A percentile compares a stretch with the other conserved stretches of the same genome.
These are phyloP conservation scores for Condylostylus longicornis DNA, from an alignment of 1,140 invertebrate species.

Conservation along the genomic window DNA sequence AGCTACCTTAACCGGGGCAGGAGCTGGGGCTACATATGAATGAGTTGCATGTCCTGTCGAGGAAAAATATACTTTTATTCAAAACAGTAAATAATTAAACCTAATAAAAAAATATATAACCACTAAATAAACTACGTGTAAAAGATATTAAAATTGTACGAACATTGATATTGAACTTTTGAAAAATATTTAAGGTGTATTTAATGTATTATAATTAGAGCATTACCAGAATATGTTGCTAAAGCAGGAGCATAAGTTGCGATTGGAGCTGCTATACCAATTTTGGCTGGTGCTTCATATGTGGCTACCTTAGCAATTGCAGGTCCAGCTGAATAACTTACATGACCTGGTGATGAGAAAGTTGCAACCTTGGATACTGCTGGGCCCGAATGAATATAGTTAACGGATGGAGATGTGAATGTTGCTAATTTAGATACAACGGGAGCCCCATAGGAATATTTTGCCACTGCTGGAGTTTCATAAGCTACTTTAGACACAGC, in stretches of 20 bases:
- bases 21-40: no score
- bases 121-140: no score
- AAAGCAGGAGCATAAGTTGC: no score
- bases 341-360: not conserved
- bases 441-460: slow-evolving; percentile 11
- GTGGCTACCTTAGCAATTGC: not conserved
- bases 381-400: slow-evolving; percentile 14
- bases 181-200: no score
- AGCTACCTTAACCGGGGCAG: not conserved
- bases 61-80: no score
- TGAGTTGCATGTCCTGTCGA: not conserved
- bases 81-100: no score
- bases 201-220: no score
- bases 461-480: slow-evolving; percentile 13
- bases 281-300: slow-evolving; percentile 6
- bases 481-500: slow-evolving; percentile 18
- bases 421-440: slow-evolving; percentile 16
- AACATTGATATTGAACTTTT: no score
- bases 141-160: no score
- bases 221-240: no score
- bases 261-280: no score
- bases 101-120: no score
- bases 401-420: slow-evolving; percentile 18
- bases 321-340: not conserved
- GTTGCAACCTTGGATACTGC: slow-evolving; percentile 11